phyloP scores from a whole-genome alignment of 2,797 vertebrate species.

The Peromyscus attwateri region DNA sequence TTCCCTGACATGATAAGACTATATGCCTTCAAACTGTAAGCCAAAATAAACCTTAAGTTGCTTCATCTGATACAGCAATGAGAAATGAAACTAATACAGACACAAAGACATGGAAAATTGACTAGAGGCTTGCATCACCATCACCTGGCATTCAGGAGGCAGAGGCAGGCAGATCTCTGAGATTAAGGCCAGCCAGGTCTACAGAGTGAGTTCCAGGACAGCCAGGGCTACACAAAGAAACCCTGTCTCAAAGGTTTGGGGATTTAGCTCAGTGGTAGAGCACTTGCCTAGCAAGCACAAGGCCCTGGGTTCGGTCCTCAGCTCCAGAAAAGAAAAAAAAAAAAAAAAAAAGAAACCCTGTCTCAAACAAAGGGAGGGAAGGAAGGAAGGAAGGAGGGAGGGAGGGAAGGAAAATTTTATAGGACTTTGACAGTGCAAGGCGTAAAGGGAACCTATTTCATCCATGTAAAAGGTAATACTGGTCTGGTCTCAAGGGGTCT shows the following conservation, averaged over 20 bases:
- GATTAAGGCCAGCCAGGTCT: neutral
- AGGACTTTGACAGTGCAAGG: neutral
- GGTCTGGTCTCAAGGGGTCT: neutral
- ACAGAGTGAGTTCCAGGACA: neutral
- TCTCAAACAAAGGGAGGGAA: no score
- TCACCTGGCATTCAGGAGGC: no score
- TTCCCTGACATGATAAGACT: neutral
- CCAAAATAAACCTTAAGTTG: neutral
- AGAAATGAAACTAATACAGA: neutral
- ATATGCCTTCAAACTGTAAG: neutral
- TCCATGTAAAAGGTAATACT: neutral
- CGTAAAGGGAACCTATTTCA: neutral
- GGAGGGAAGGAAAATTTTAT: neutral
- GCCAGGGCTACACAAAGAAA: neutral
- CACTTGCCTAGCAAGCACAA: no score
- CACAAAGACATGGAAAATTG: neutral
- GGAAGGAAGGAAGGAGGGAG: no score
- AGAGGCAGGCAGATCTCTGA: neutral
- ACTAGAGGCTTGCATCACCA: neutral
- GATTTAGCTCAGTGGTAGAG: no score
- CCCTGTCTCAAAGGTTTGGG: neutral
- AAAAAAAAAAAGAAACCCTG: no score
- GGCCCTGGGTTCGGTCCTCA: no score
- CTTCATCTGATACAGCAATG: neutral
- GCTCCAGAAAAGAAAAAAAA: no score